Evolutionary conservation across 2,888 invertebrate genomes (phyloP), one percentile per base, ranked within the genome.

Genomic region (Tetragnatha montana): DNA sequence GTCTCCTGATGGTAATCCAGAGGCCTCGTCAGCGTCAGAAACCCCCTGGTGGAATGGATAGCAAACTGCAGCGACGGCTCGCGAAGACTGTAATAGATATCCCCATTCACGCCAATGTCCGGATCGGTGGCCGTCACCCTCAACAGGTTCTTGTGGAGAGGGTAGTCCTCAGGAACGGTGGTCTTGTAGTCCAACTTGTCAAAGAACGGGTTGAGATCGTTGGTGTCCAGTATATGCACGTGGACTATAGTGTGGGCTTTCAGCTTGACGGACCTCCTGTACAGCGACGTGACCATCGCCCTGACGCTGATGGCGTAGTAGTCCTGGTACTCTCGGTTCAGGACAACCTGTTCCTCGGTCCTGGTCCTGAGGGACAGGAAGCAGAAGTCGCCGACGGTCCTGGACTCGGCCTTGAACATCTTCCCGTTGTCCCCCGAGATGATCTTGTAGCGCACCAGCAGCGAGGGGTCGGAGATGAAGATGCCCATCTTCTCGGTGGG

Each of bases 121-220:
- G 99, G 98, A 94, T 99, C 99, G 93, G 98, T 98, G 0, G 99
- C 99, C 51, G 95, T 93, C 14, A 95, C 94, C 91, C 93, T 93
- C 8, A 93, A 91, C 35, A 98, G 95, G 93, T 96, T 97, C 88
- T 96, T 95, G 94, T 98, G 97, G 88, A 97, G 94, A 12, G 97
- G 96, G 88, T 96, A 96, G 93, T 98, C 98, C 94, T 98, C 98
- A 49, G 96, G 95, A 75, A 99, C 96, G 19, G 95, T 95, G 81
- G 96, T 96, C 93, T 96, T 96, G 94, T 99, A 99, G 81, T 96
- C 96, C n/a, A 87, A 82, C 35, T 97, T 97, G 93, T 97, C 97
- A 94, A 99, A 99, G 73, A 99, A 95, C 68, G 99, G 99, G 93
- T 96, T 97, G 92, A 98, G 95, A 94, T 99, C 99, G 94, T 98